Base-by-base conservation (phyloP, 2,888 invertebrate genomes). In the Rhopalosiphum nymphaeae region DNA sequence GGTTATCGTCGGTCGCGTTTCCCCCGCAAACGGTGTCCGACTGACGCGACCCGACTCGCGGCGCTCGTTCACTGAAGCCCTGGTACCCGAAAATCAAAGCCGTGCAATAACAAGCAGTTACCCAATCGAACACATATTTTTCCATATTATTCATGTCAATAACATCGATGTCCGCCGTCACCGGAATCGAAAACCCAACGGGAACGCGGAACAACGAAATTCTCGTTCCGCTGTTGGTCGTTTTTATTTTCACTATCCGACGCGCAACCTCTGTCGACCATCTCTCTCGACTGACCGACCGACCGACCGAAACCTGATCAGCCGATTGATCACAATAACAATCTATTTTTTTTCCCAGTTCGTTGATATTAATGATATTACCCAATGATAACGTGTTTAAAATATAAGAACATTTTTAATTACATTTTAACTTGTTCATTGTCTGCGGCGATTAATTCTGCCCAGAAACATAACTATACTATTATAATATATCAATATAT, bases 1-100 rank as follows among this genome's bases (percentile, higher is more conserved):
- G 90, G n/a, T 46, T 90, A 46, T 67, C 16, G 61, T 25, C 46
- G n/a, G 10, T 29, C 44, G 44, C 46, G 46, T 91, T 91, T 67
- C 91, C 91, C 78, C 91, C 78, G 91, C 91, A 78, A 91, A 78
- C 78, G 49, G 11, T 42, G n/a, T 36, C 42, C 78, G 78, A 36
- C 78, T 53, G 0, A 7, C 10, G 13, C 0, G 36, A 9, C 49
- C 26, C 26, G 44, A 26, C 49, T 13, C 25, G 44, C 49, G 78
- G 1, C 42, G 2, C 36, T 78, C 78, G 36, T 9, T 0, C 9
- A 42, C 61, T 91, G 57, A 29, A 25, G 11, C 85, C 91, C 91
- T 91, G 91, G 56, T 91, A 91, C 56, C 3, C 44, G 16, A 13
- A 91, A 91, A 91, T 91, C 91, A 91, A 91, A 85, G 44, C 85